Base-by-base conservation (phyloP, 2,797 vertebrate species). In the Centropyge bicolor region DNA sequence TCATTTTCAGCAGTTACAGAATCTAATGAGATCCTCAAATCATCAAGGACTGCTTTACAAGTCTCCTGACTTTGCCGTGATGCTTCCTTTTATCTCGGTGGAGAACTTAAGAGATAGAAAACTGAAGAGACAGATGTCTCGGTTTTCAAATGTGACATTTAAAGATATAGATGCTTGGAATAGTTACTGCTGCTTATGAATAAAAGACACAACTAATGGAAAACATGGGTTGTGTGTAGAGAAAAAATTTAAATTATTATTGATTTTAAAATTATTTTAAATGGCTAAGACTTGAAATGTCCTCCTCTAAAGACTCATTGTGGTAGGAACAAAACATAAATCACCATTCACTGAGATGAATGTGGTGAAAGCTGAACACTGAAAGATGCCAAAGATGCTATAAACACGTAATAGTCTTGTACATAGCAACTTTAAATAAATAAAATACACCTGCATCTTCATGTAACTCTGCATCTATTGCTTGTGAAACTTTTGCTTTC, bases 361-460 rank as follows among this genome's bases (percentile, higher is more conserved):
- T 31, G n/a, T 45, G 38, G 12, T 49, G 13, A 70, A 71, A 82
- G 19, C 13, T 69, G 22, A 35, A 66, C 16, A 54, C 14, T 51
- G 6, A 27, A 78, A 71, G 17, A 77, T 49, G 52, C 22, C 45
- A 24, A 76, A 66, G 27, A 72, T 48, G 45, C 12, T 45, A 10
- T 43, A 55, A 57, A 2, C 27, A 31, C 27, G 4, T 31, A 31
- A 31, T 31, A 31, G 4, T 31, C 27, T 31, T 31, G 27, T 31
- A 31, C 27, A 31, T 31, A 31, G 27, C 27, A 31, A 31, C 27
- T 31, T 31, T 31, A 31, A 31, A 31, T 17, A 43, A 85, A 89
- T 78, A 82, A 70, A 77, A 83, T 77, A 70, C 36, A 74, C 67
- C 46, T 72, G 71, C 46, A 41, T 80, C 77, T 88, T 46, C 63